These are phyloP conservation scores for Carcina quercana DNA, from an alignment of 2,888 invertebrate genomes.

Conservation along the genomic window DNA sequence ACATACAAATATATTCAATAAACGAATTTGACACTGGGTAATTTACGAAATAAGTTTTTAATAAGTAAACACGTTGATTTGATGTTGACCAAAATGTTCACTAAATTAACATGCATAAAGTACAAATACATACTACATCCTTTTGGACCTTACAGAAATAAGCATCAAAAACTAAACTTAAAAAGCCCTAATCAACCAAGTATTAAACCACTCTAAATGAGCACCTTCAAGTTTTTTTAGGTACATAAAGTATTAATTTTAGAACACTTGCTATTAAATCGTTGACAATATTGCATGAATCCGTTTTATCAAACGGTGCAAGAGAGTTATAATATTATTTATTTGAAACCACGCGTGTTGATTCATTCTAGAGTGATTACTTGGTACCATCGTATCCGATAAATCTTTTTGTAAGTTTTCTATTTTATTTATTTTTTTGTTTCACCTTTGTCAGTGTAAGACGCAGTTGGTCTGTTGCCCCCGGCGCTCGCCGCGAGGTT, in stretches of 20 bases:
- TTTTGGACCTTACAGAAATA: conserved; percentile 30
- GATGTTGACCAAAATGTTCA: conserved; percentile 37
- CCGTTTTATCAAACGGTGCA: too few species aligned
- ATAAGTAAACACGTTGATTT: conserved; percentile 25
- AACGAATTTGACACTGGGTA: conserved; percentile 18
- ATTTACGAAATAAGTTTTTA: conserved; percentile 15
- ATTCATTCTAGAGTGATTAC: conserved; percentile 27
- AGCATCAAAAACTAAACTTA: conserved; percentile 37
- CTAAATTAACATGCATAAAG: conserved; percentile 21
- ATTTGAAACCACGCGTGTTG: conserved; percentile 8
- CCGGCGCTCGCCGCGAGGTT: conserved; percentile 40
- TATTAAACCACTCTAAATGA: conserved; percentile 41
- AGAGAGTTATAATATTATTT: too few species aligned
- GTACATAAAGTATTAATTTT: conserved; percentile 2
- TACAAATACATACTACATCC: conserved; percentile 18
- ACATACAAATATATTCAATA: too few species aligned
- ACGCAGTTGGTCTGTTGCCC: conserved; percentile 38
- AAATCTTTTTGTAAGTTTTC: conserved; percentile 57
- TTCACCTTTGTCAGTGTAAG: conserved; percentile 32
- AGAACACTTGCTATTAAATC: conserved; percentile 5
- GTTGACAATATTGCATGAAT: too few species aligned
- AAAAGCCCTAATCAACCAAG: conserved; percentile 41
- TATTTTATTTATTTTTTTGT: conserved; percentile 50
- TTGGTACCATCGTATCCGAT: conserved; percentile 27
- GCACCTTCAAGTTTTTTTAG: too few species aligned